phyloP scores from a whole-genome alignment of 2,888 invertebrate genomes.

The Himalopsyche kuldschensis region DNA sequence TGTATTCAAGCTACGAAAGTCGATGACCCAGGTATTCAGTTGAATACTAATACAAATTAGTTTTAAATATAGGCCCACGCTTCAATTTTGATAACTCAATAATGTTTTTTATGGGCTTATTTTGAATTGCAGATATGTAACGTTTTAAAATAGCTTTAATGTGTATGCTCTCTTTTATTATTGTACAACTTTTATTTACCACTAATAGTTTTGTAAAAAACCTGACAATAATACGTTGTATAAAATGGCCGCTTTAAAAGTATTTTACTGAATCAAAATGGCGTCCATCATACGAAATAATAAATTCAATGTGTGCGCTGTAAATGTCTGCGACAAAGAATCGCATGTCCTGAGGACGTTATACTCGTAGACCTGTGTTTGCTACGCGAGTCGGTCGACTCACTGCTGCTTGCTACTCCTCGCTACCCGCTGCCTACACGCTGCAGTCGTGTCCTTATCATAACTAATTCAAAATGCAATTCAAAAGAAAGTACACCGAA shows the following conservation, averaged over 20 bases:
- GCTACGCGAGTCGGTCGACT: not conserved
- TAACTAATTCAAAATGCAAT: constrained; percentile 39
- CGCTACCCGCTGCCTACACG: not conserved
- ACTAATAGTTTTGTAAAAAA: not conserved
- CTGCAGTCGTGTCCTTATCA: constrained; percentile 33
- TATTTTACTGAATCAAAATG: constrained; percentile 31
- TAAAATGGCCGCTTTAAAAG: constrained; percentile 17
- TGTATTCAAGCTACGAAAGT: too few species aligned
- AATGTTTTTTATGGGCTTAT: too few species aligned
- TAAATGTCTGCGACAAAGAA: constrained; percentile 31
- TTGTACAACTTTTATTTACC: not conserved
- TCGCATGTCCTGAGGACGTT: constrained; percentile 36
- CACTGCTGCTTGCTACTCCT: not conserved
- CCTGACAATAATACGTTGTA: not conserved
- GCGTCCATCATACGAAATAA: constrained; percentile 36
- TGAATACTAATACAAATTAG: too few species aligned
- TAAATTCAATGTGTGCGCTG: constrained; percentile 5
- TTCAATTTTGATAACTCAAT: too few species aligned
- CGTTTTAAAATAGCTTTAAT: too few species aligned
- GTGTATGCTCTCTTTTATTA: not conserved
- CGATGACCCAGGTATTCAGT: too few species aligned
- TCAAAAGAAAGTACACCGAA: constrained; percentile 25
- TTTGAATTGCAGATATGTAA: too few species aligned
- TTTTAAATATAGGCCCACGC: too few species aligned
- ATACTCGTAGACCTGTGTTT: constrained; percentile 4